These are phyloP conservation scores for Montipora sp. DNA, from an alignment of 64 coral and sea anemone genomes.

Conservation along the genomic window DNA sequence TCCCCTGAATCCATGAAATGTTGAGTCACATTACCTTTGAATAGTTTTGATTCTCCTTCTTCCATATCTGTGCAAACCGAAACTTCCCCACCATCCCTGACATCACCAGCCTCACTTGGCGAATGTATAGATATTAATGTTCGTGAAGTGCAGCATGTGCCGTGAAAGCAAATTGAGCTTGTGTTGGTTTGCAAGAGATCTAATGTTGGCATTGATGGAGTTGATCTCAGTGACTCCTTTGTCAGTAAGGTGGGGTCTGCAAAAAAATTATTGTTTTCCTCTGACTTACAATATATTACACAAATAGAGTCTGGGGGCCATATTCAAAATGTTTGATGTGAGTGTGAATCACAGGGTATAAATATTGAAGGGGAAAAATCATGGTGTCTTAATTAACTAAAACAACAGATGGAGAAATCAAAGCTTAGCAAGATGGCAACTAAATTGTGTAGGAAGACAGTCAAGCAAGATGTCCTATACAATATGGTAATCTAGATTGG, in stretches of 20 bases:
- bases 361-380: no score
- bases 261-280: neutral
- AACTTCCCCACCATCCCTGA: constrained; percentile 27
- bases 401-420: no score
- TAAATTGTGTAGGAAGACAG: no score
- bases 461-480: no score
- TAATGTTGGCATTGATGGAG: constrained; percentile 29
- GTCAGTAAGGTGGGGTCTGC: constrained; percentile 67
- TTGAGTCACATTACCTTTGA: constrained; percentile 24
- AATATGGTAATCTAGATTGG: no score
- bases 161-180: neutral
- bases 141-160: constrained; percentile 56
- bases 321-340: no score
- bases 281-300: no score
- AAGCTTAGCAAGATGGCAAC: no score
- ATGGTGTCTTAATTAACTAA: no score
- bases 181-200: constrained; percentile 25
- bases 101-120: constrained; percentile 4
- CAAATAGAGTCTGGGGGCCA: no score
- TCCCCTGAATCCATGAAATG: neutral
- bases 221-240: constrained; percentile 13
- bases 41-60: constrained; percentile 78
- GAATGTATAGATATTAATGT: constrained; percentile 43
- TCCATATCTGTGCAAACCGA: constrained; percentile 36
- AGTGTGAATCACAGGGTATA: no score